Conservation (phyloP, 2,888 invertebrate genomes). For the Palloptera scutellata region DNA sequence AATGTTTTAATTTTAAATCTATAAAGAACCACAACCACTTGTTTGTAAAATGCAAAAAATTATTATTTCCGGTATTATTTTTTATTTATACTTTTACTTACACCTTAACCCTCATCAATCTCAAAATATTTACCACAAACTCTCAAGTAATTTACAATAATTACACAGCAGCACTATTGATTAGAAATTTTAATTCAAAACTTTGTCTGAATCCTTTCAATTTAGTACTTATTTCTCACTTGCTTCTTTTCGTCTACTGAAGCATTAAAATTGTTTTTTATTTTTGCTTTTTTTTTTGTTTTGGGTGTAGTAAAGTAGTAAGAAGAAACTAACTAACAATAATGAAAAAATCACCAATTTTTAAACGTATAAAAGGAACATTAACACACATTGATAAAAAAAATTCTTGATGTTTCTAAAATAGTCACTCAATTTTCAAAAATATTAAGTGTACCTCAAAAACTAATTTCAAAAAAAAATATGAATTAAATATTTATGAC, state of each 20-base stretch:
- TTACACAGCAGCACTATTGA: conserved; percentile 23
- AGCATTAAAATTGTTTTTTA: conserved; percentile 11
- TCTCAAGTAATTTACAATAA: conserved; percentile 44
- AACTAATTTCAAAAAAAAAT: too few relatives aligned
- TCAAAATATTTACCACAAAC: conserved; percentile 4
- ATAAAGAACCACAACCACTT: conserved; percentile 65
- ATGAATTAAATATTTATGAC: background rate
- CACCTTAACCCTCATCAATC: conserved; percentile 20
- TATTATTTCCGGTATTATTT: conserved; percentile 10
- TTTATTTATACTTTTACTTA: conserved; percentile 11
- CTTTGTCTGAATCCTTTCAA: background rate
- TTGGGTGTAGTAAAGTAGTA: conserved; percentile 2
- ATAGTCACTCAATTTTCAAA: background rate
- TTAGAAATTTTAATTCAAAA: conserved; percentile 7
- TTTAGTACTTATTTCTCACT: background rate
- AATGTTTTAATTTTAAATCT: conserved; percentile 10
- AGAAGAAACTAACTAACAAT: conserved; percentile 17
- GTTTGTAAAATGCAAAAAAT: conserved; percentile 43
- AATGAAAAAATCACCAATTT: conserved; percentile 40
- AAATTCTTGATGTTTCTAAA: background rate
- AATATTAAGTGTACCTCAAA: background rate
- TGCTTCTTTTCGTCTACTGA: background rate
- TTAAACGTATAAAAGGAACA: conserved; percentile 9
- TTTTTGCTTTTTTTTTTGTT: conserved; percentile 24
- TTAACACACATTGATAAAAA: background rate